Evolutionary conservation across 2,113 vertebrate species (phyloP), one percentile per base, ranked within the genome.

Genomic region (Saguinus imperator): DNA sequence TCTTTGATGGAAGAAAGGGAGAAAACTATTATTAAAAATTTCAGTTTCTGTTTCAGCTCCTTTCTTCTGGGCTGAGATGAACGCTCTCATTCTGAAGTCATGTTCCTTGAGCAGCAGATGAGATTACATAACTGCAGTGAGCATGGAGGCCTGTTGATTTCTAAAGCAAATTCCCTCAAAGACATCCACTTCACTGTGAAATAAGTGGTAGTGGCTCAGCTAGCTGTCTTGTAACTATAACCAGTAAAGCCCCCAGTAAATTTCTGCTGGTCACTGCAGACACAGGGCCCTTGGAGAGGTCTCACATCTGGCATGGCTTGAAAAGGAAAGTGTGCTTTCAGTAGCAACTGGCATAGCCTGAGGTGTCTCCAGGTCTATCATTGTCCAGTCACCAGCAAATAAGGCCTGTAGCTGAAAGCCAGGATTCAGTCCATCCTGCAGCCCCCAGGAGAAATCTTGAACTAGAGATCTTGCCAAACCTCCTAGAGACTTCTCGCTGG

Each of bases 11-110:
- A 85, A 95, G 89, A 91, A 92, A 52, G 61, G 61, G 70, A 94
- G 89, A 97, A 97, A 98, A 97, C 40, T 96, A 20, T 96, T 81
- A 97, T 97, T 97, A 95, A 90, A 92, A 95, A 81, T 84, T 81
- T 94, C 77, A 52, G 52, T 92, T 91, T 96, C 37, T 17, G 64
- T 95, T 91, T 89, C 83, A 85, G 14, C n/a, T 94, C 27, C 43
- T 92, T 92, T 55, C 20, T 94, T 32, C 52, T 81, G 48, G 37
- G 16, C 27, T 75, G 82, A 86, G 32, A 23, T 9, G 13, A 84
- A 57, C 5, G 70, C 48, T 93, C 0, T 57, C 32, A 66, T 72
- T 77, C 32, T 94, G 20, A 95, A 96, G 37, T 52, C 13, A 18
- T 76, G 12, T 80, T 88, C 21, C 5, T 40, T 61, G 43, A 93